Percentiles rank a stretch among this genome's conserved stretches.
phyloP scores from a whole-genome alignment of 1,140 invertebrate species.

The Bombus ignitus region DNA sequence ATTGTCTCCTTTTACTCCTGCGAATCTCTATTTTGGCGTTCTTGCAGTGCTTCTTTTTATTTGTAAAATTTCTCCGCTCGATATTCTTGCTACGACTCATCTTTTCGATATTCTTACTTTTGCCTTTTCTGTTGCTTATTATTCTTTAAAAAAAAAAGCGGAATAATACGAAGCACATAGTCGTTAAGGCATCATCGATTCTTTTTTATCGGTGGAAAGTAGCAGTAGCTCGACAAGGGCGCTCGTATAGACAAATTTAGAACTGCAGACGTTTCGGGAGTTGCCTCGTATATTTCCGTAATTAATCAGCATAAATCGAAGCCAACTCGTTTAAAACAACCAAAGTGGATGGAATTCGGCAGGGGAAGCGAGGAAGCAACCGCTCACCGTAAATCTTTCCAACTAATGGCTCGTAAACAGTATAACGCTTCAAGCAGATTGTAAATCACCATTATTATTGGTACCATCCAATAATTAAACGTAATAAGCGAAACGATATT shows the following conservation, averaged over 20 bases:
- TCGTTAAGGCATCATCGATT: not conserved
- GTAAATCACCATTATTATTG: constrained; percentile 66
- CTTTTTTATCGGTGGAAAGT: not conserved
- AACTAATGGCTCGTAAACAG: constrained; percentile 57
- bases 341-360: not conserved
- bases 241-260: not conserved
- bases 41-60: not conserved
- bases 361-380: not conserved
- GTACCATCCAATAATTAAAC: constrained; percentile 56
- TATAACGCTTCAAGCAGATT: constrained; percentile 41
- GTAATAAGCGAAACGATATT: constrained; percentile 55
- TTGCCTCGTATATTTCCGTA: constrained; percentile 20
- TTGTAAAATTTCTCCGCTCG: not conserved
- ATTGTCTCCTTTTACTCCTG: not conserved
- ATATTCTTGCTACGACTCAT: not conserved
- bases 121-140: not conserved
- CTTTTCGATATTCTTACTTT: not conserved
- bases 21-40: not conserved
- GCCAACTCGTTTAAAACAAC: constrained; percentile 30
- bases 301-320: constrained; percentile 54
- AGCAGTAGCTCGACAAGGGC: not conserved
- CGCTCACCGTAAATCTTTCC: constrained; percentile 59
- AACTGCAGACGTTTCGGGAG: constrained; percentile 5
- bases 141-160: not conserved
- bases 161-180: not conserved